Base-by-base conservation (phyloP, 2,797 vertebrate species). In the Pangasius sanitwongsei region DNA sequence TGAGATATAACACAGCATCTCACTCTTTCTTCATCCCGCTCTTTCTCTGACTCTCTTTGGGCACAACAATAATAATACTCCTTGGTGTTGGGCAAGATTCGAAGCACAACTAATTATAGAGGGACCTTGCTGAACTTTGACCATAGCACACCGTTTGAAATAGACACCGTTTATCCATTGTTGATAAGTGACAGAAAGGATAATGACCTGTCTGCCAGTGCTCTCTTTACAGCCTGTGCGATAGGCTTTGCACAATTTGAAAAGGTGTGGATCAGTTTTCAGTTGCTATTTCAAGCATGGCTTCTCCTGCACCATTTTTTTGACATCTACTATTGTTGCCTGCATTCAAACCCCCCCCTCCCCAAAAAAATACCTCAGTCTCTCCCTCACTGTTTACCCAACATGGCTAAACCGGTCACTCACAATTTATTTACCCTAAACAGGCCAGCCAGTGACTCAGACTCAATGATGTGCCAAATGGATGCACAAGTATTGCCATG, bases 191-290 rank as follows among this genome's bases (percentile, higher is more conserved):
- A 89, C 75, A 86, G 74, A 83, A 89, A 53, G 74, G 63, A 84
- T 85, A 78, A 88, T 78, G 88, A 81, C 55, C 70, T 74, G 87
- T 83, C 87, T 85, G 23, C 53, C 83, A n/a, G 44, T 18, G 41
- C 61, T 80, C 31, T 84, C 77, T 67, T 31, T 72, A 70, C 53
- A 67, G 63, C 74, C 57, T 6, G 2, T 65, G 65, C 20, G 74
- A 83, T 65, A 44, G 48, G 50, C 31, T 85, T 18, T 41, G 70
- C 55, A 65, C 50, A 9, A 59, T 74, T 86, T 87, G n/a, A 86
- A 87, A 86, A 59, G 86, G 75, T 86, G 23, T 88, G 31, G 77
- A 88, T 88, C 91, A 69, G 83, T 88, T 82, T 85, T 80, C 88
- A 69, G 70, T 37, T 53, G 31, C 83, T 75, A 34, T 89, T 86